Percentiles rank a stretch among this genome's conserved stretches.
Conservation (phyloP, 2,797 vertebrate species). For the Hydrolagus colliei region DNA sequence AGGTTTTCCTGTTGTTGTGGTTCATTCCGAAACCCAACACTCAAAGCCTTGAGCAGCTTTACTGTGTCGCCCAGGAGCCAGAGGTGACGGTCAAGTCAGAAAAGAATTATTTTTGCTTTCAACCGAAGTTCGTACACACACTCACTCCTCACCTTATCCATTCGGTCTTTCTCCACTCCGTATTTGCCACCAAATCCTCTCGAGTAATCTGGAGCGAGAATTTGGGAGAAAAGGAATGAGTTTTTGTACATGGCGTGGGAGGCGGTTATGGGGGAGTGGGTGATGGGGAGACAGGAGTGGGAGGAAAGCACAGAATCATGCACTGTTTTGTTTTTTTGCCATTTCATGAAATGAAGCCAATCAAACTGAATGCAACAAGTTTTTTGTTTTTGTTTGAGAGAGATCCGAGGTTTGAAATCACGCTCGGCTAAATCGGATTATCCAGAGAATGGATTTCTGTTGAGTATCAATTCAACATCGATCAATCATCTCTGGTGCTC, state of each 20-base stretch:
- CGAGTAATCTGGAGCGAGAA: slow-evolving; percentile 70
- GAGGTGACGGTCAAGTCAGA: no score
- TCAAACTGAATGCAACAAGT: background rate
- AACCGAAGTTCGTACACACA: no score
- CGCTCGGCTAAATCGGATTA: background rate
- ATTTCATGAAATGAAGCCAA: background rate
- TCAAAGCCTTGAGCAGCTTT: no score
- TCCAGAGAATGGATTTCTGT: background rate
- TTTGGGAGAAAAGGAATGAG: background rate
- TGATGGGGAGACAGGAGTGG: no score
- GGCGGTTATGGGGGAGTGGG: no score
- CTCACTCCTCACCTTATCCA: slow-evolving; percentile 66
- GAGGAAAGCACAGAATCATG: background rate
- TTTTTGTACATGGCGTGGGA: background rate
- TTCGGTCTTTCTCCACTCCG: slow-evolving; percentile 85
- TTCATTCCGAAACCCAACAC: no score
- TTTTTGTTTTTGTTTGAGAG: background rate
- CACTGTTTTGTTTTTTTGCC: background rate
- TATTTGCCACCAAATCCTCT: slow-evolving; percentile 92
- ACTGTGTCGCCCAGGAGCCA: no score
- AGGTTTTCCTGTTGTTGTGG: no score
- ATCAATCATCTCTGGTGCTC: background rate
- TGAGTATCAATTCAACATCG: background rate
- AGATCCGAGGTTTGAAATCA: background rate
- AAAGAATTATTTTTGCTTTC: no score